Percentiles rank a stretch among this genome's conserved stretches.
phyloP scores from a whole-genome alignment of 2,113 vertebrate genomes.

The Cranoglanis bouderius region DNA sequence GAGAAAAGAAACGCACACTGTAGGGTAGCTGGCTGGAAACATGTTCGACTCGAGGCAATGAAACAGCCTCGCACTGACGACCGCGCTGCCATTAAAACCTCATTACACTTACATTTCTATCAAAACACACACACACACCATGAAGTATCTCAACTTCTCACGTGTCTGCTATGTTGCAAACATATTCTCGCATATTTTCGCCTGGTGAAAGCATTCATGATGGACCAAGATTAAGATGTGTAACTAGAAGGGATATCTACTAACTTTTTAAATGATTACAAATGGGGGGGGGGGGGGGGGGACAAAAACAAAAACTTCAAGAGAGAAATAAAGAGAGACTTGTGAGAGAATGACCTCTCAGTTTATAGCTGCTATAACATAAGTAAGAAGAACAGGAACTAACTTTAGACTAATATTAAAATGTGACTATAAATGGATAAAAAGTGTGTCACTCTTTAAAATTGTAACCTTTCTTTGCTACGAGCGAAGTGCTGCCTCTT shows the following conservation, averaged over 20 bases:
- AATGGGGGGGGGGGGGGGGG: too few relatives aligned
- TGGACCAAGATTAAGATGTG: neutral
- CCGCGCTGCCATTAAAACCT: neutral
- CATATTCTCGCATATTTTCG: neutral
- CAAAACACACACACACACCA: neutral
- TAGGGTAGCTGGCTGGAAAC: neutral
- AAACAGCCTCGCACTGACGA: neutral
- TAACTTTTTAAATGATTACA: neutral
- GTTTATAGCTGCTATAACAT: neutral
- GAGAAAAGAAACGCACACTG: neutral
- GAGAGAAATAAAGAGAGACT: neutral
- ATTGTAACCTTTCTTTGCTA: too few relatives aligned
- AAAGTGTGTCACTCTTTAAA: too few relatives aligned
- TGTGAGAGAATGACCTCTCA: neutral
- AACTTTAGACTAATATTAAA: neutral
- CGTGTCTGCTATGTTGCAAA: neutral
- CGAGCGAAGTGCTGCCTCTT: too few relatives aligned
- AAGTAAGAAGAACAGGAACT: neutral
- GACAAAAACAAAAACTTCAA: too few relatives aligned
- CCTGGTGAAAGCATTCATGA: neutral
- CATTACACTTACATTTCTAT: neutral
- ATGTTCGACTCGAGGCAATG: neutral
- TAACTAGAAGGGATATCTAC: neutral
- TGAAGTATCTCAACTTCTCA: neutral
- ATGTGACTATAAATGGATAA: neutral